A percentile compares a stretch with the other conserved stretches of the same genome.
Evolutionary conservation across 2,888 invertebrate species (phyloP).

Genomic region (Tenthredo mesomela): DNA sequence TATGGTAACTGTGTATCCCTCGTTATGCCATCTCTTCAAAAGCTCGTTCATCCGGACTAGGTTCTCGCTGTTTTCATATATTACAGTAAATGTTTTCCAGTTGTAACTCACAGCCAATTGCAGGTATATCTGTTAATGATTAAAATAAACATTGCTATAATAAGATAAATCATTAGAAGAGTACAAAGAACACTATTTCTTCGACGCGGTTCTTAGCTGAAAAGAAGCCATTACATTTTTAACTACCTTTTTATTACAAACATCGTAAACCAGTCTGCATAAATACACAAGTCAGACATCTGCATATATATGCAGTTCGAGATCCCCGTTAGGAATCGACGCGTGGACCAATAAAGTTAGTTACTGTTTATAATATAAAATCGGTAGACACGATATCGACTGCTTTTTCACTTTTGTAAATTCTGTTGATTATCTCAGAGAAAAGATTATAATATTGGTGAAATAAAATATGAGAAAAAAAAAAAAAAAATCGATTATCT

Average conservation of each 20-base stretch:
- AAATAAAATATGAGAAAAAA: too few relatives aligned
- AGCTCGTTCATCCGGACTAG: conserved; percentile 86
- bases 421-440: not conserved
- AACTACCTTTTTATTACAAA: not conserved
- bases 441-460: too few relatives aligned
- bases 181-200: not conserved
- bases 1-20: conserved; percentile 81
- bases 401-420: not conserved
- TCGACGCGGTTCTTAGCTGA: not conserved
- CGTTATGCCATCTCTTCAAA: conserved; percentile 83
- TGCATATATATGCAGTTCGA: not conserved
- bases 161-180: not conserved
- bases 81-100: conserved; percentile 93
- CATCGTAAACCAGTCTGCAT: not conserved
- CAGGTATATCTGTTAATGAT: conserved; percentile 80
- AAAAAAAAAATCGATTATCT: too few relatives aligned
- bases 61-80: conserved; percentile 90
- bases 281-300: not conserved
- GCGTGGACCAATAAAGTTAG: not conserved
- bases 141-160: not conserved
- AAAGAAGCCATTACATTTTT: not conserved
- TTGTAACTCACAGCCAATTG: conserved; percentile 86
- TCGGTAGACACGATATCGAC: not conserved
- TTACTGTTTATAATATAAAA: not conserved
- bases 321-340: not conserved